Base-by-base conservation (phyloP, 1,140 invertebrate species). In the Drosophila quadrilineata region DNA sequence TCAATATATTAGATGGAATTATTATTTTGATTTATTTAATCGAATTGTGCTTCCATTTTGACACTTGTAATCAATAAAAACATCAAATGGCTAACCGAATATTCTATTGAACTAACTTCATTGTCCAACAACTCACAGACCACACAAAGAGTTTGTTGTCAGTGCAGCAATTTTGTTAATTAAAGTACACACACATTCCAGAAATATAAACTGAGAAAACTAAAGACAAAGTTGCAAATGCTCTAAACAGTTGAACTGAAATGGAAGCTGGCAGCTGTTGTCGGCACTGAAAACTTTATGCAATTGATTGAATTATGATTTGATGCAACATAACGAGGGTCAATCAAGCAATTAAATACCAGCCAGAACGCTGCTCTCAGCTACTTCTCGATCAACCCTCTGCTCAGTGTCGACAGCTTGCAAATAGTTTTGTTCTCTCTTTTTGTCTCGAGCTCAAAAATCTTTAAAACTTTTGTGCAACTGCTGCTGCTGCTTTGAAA, bases 291-390 rank as follows among this genome's bases (percentile, higher is more conserved):
- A 65, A 57, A 74, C 67, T 66, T 79, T 64, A 21, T 45, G 12
- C 28, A 26, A 10, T 17, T 69, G 69, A 74, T 79, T 79, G 38
- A 74, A 77, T 79, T 77, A 66, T 28, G 33, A 74, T 69, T 19
- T 40, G 19, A 10, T 31, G n/a, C 36, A 38, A 59, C 46, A 41
- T 26, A 33, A 33, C 53, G 43, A 31, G 43, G 43, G 43, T 41
- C 38, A 16, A 43, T 53, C 10, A 16, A 45, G 33, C 0, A 10
- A 28, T 33, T 22, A 22, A 5, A 21, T 6, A 16, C 2, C 19
- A 21, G n/a, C n/a, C n/a, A n/a, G n/a, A n/a, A n/a, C n/a, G n/a
- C n/a, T n/a, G n/a, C n/a, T n/a, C n/a, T n/a, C n/a, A n/a, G n/a
- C n/a, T n/a, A 43, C 38, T 22, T 29, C 1, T 43, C 2, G 4